Percentiles rank a stretch among this genome's conserved stretches.
These are phyloP conservation scores for Bucco capensis DNA, from an alignment of 2,113 vertebrate genomes.

Conservation along the genomic window DNA sequence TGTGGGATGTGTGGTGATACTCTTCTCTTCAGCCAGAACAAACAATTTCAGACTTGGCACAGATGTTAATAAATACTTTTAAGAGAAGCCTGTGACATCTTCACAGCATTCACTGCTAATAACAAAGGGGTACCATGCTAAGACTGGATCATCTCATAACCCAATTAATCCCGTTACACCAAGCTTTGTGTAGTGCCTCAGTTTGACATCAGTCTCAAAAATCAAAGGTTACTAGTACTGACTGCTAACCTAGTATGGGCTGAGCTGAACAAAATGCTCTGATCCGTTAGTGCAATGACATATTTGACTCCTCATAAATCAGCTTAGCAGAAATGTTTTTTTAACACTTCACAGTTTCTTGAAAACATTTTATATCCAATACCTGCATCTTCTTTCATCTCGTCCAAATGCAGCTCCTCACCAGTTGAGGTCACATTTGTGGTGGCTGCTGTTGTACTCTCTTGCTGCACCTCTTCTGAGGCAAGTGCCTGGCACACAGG, in stretches of 20 bases:
- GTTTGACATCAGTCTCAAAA: background rate
- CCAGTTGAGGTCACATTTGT: constrained; percentile 16
- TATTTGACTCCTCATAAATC: background rate
- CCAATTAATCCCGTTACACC: background rate
- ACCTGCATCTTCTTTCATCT: constrained; percentile 72
- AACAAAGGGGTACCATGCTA: background rate
- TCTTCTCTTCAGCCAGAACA: background rate
- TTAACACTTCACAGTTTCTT: background rate
- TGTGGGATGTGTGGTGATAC: background rate
- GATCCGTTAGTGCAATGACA: background rate
- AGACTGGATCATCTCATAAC: background rate
- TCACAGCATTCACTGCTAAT: constrained; percentile 1
- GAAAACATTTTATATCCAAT: background rate
- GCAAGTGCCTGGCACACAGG: constrained; percentile 55
- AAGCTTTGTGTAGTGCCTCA: background rate
- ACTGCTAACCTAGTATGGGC: background rate
- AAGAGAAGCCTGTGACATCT: background rate
- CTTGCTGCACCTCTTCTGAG: constrained; percentile 54
- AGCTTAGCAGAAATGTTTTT: background rate
- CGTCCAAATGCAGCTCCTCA: constrained; percentile 54
- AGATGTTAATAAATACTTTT: background rate
- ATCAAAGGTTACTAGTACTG: background rate
- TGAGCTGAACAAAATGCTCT: background rate
- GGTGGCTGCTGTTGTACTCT: constrained; percentile 13
- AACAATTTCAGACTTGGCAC: background rate